Conservation (phyloP, 37 sponge, comb jelly and placozoan species). For the Crambe crambe region DNA sequence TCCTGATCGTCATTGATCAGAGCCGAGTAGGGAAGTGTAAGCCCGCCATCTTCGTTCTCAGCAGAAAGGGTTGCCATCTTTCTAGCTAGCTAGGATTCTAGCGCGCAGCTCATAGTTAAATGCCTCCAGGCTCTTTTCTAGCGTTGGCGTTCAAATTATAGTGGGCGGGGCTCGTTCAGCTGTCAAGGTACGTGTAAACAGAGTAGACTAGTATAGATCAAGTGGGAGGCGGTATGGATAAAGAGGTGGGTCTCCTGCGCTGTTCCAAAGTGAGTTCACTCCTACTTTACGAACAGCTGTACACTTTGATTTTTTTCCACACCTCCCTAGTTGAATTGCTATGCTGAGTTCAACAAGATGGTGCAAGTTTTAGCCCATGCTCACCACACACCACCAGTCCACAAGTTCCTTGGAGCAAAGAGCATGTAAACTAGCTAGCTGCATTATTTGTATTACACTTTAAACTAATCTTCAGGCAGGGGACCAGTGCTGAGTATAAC, state of each 20-base stretch:
- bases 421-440: neutral
- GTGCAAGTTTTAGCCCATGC: constrained; percentile 48
- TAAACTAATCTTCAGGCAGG: constrained; percentile 14
- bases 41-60: neutral
- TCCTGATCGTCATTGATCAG: neutral
- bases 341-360: constrained; percentile 72
- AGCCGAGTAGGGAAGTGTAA: neutral
- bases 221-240: constrained; percentile 29
- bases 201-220: neutral
- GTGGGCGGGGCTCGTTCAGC: constrained; percentile 14
- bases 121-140: neutral
- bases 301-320: constrained; percentile 1
- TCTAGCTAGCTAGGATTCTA: neutral
- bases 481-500: constrained; percentile 60
- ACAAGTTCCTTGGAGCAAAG: too few species aligned
- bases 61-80: neutral
- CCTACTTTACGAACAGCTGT: neutral
- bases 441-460: neutral
- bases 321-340: constrained; percentile 45
- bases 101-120: too few species aligned
- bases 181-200: neutral
- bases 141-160: neutral
- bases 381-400: too few species aligned
- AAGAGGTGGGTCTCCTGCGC: constrained; percentile 44
- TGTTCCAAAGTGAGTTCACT: constrained; percentile 46